These are phyloP conservation scores for Caloenas nicobarica DNA, from an alignment of 2,113 vertebrate genomes.

Conservation along the genomic window DNA sequence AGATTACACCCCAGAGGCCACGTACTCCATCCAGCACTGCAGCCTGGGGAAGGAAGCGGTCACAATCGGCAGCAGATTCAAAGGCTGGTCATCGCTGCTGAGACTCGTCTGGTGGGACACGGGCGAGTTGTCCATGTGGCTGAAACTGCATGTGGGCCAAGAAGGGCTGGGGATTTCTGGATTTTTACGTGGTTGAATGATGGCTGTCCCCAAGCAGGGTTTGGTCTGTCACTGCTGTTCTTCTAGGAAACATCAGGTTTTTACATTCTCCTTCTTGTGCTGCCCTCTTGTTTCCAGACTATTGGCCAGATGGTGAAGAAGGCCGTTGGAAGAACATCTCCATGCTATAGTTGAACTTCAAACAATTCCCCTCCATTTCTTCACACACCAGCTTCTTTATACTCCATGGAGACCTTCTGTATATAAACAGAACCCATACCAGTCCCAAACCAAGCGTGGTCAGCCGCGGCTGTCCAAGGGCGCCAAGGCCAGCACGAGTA, in stretches of 20 bases:
- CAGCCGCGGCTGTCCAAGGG: not conserved
- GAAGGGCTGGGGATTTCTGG: too few species aligned
- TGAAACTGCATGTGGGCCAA: too few species aligned
- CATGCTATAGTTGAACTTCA: not conserved
- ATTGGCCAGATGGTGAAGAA: not conserved
- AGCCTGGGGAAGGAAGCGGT: not conserved
- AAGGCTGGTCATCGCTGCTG: not conserved
- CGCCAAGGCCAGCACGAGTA: accelerated
- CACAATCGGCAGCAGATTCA: not conserved
- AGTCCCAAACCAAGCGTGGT: not conserved
- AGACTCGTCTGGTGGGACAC: not conserved
- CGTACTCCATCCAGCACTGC: not conserved
- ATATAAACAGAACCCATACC: too few species aligned
- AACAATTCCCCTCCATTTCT: not conserved
- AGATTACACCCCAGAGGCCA: not conserved
- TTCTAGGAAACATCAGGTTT: not conserved
- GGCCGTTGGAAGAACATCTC: not conserved
- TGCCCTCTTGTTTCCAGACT: not conserved
- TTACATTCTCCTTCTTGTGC: not conserved
- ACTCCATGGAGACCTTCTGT: accelerated
- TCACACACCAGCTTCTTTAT: not conserved
- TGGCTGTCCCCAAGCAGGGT: not conserved
- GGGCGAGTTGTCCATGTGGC: too few species aligned
- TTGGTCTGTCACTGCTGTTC: accelerated
- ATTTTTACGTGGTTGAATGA: too few species aligned